Percentiles rank a stretch among this genome's conserved stretches.
phyloP scores from a whole-genome alignment of 2,888 invertebrate species.

The Chrysomela aeneicollis region DNA sequence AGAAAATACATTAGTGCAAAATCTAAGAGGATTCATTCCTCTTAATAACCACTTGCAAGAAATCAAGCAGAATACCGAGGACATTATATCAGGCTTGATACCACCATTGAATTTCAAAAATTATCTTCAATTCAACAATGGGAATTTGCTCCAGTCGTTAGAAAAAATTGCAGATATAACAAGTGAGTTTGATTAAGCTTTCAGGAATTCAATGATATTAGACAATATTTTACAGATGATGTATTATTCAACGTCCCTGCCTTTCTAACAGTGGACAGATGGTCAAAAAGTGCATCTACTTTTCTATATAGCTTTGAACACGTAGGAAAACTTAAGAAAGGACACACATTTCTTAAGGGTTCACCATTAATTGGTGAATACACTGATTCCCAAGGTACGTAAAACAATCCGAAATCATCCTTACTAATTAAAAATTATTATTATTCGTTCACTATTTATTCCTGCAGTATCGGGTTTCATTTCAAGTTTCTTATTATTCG shows the following conservation, averaged over 20 bases:
- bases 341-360: slow-evolving; percentile 72
- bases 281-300: slow-evolving; percentile 71
- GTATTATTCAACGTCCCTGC: slow-evolving; percentile 81
- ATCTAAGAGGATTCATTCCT: slow-evolving; percentile 58
- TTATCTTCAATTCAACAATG: slow-evolving; percentile 53
- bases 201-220: slow-evolving; percentile 3
- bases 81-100: slow-evolving; percentile 26
- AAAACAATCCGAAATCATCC: neutral
- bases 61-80: slow-evolving; percentile 28
- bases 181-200: slow-evolving; percentile 55
- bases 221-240: slow-evolving; percentile 64
- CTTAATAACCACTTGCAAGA: slow-evolving; percentile 43
- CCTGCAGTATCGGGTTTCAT: too few relatives aligned
- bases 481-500: too few relatives aligned
- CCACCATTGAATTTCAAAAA: slow-evolving; percentile 51
- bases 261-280: slow-evolving; percentile 73
- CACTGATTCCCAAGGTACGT: slow-evolving; percentile 41
- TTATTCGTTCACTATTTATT: too few relatives aligned
- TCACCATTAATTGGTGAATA: slow-evolving; percentile 68
- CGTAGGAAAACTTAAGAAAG: slow-evolving; percentile 68
- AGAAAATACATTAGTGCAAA: slow-evolving; percentile 57
- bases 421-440: too few relatives aligned
- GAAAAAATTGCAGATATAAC: slow-evolving; percentile 69
- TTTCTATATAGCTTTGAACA: slow-evolving; percentile 82
- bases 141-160: slow-evolving; percentile 61